phyloP scores from a whole-genome alignment of 2,797 vertebrate genomes.

The Enteromius thamalakanensis region DNA sequence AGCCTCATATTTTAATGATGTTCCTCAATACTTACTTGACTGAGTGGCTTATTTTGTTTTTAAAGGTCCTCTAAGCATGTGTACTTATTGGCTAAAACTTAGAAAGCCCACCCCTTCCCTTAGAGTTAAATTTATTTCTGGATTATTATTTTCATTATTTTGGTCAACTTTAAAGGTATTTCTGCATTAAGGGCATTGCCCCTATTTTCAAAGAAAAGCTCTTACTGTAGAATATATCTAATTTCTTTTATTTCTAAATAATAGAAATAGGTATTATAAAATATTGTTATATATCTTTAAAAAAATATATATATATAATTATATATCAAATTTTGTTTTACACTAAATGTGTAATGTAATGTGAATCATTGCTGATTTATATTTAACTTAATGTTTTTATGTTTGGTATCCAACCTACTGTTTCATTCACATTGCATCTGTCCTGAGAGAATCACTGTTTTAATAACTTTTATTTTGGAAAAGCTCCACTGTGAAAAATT shows the following conservation, averaged over 20 bases:
- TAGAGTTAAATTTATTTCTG: constrained; percentile 2
- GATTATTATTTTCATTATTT: neutral
- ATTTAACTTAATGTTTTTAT: constrained; percentile 65
- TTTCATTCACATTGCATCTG: constrained; percentile 34
- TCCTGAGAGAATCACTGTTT: constrained; percentile 42
- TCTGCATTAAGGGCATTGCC: constrained; percentile 7
- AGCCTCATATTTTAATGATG: neutral
- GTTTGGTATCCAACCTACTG: constrained; percentile 63
- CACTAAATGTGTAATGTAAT: constrained; percentile 74
- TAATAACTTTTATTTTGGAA: constrained; percentile 10
- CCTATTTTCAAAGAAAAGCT: constrained; percentile 40
- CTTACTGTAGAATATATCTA: constrained; percentile 60
- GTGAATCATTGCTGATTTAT: constrained; percentile 75
- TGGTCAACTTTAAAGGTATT: constrained; percentile 16
- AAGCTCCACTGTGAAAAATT: constrained; percentile 42
- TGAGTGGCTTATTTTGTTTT: constrained; percentile 11
- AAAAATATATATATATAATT: constrained; percentile 47
- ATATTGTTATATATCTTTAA: constrained; percentile 74
- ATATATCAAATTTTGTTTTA: constrained; percentile 62
- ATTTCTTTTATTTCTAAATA: constrained; percentile 58
- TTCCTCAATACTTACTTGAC: constrained; percentile 32
- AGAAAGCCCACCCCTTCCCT: neutral
- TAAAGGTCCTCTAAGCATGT: constrained; percentile 14
- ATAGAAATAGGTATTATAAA: constrained; percentile 64
- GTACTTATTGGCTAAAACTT: constrained; percentile 9